phyloP scores from a whole-genome alignment of 2,113 vertebrate genomes.

The Bettongia penicillata region DNA sequence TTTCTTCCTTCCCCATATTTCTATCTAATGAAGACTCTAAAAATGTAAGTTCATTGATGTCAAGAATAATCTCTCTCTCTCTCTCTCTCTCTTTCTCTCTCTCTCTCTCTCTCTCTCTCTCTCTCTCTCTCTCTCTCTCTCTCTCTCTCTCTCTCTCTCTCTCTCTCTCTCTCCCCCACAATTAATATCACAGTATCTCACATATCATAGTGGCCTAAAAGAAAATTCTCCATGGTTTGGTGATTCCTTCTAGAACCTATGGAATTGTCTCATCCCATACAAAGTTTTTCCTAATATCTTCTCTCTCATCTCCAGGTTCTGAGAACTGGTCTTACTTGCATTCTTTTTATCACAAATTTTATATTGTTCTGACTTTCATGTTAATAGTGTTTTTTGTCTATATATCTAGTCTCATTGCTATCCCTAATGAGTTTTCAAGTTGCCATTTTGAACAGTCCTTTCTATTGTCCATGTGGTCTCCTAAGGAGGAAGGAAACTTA shows the following conservation, averaged over 20 bases:
- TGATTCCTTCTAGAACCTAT: not conserved
- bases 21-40: not conserved
- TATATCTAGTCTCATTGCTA: not conserved
- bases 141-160: no score
- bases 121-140: no score
- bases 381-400: not conserved
- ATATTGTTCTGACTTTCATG: not conserved
- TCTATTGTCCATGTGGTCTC: not conserved
- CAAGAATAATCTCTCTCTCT: no score
- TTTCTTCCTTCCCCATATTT: not conserved
- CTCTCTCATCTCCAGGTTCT: not conserved
- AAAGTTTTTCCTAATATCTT: not conserved
- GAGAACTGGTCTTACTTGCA: not conserved
- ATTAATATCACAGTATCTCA: not conserved
- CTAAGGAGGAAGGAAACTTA: not conserved
- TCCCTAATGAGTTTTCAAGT: not conserved
- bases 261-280: not conserved
- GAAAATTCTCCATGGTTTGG: not conserved
- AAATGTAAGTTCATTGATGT: not conserved
- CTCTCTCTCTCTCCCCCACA: not conserved
- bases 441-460: not conserved
- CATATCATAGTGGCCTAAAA: not conserved
- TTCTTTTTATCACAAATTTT: not conserved
- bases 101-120: no score
- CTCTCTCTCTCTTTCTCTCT: no score